These are phyloP conservation scores for Gambusia holbrooki DNA, from an alignment of 2,113 vertebrate species.

Conservation along the genomic window DNA sequence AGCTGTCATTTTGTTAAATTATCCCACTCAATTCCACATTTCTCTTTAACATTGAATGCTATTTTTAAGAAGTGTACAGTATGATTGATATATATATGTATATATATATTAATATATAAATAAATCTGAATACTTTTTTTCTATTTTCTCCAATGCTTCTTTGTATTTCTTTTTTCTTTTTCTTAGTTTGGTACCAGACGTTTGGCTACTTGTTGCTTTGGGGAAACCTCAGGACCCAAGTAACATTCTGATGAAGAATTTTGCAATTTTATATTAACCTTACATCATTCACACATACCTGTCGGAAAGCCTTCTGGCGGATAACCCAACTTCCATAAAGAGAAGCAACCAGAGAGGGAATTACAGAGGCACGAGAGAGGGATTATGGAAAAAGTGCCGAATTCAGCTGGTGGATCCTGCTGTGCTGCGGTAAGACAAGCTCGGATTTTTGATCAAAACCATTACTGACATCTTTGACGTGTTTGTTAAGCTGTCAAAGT, in stretches of 20 bases:
- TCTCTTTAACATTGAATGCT: too few relatives aligned
- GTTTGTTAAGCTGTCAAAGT: slow-evolving; percentile 4
- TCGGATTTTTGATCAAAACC: slow-evolving; percentile 38
- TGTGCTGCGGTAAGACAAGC: slow-evolving; percentile 83
- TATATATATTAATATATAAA: too few relatives aligned
- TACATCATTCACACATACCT: slow-evolving; percentile 66
- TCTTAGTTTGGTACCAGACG: slow-evolving; percentile 27
- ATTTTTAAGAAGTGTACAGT: too few relatives aligned
- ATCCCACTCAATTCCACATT: too few relatives aligned
- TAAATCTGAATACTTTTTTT: too few relatives aligned
- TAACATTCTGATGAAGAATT: slow-evolving; percentile 70
- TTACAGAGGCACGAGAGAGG: slow-evolving; percentile 71
- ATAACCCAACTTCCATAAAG: slow-evolving; percentile 35
- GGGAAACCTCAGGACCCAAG: slow-evolving; percentile 32
- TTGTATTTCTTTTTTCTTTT: neutral
- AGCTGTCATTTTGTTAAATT: too few relatives aligned
- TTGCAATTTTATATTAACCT: slow-evolving; percentile 59
- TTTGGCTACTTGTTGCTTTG: slow-evolving; percentile 38
- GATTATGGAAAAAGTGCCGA: slow-evolving; percentile 81
- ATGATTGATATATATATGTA: too few relatives aligned
- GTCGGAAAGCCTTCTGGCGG: slow-evolving; percentile 27
- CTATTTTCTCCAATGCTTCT: neutral
- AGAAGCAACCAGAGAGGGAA: slow-evolving; percentile 26
- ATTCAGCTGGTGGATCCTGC: slow-evolving; percentile 78
- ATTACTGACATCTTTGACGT: slow-evolving; percentile 26